Base-by-base conservation (phyloP, 1,140 invertebrate species). In the Megathymus violae region DNA sequence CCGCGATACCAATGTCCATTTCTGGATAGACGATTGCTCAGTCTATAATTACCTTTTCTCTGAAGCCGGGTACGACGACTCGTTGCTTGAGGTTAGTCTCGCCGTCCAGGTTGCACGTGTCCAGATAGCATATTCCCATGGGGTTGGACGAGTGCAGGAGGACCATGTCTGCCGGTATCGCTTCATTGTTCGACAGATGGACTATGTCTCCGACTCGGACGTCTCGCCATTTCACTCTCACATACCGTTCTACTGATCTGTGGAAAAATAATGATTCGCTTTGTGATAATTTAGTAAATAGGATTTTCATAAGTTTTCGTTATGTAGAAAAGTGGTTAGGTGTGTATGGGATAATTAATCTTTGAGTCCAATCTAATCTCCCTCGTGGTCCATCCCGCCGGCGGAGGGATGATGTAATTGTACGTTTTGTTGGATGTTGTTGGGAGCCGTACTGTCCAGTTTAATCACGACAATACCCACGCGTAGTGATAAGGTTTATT, bases 51-150 rank as follows among this genome's bases (percentile, higher is more conserved):
- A 94, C 94, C 91, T 94, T 94, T 60, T 94, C 92, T 43, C 91
- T 91, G 74, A 95, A 94, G 14, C 95, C 96, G 48, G 93, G 90
- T 9, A 96, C 94, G 0, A 97, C 96, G 89, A 98, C 95, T 78
- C 98, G 93, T 76, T 98, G 97, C 91, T 99, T 99, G 41, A 99
- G 92, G 93, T 99, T 99, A n/a, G 98, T 99, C 92, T 99, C 99
- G 7, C 99, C 99, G 84, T 99, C 99, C 70, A 99, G 92, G 92
- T 99, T 99, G 66, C 98, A 97, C 1, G 98, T 99, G 91, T 99
- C 95, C 80, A 99, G 96, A 90, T 99, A 99, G 85, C 98, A 99
- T 71, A 99, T 94, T 19, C 98, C 98, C 79, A 97, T 94, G 2
- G 97, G 95, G 92, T 99, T 98, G 83, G 97, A 98, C 40, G 96